Evolutionary conservation across 1,140 invertebrate genomes (phyloP).

Genomic region (Colletes latitarsis): DNA sequence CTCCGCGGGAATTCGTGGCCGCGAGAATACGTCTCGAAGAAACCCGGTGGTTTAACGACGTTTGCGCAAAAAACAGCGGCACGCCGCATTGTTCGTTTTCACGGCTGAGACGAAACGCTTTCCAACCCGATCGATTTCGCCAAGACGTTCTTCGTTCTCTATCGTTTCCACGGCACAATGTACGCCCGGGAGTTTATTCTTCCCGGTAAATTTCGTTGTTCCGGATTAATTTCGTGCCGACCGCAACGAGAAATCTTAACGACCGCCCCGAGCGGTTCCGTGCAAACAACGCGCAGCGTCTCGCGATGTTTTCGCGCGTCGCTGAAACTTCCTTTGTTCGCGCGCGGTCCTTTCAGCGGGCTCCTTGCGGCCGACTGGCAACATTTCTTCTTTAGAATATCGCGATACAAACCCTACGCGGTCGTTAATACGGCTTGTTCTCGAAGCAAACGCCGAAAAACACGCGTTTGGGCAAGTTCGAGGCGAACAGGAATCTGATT

Average conservation of each 20-base stretch:
- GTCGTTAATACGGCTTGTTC: too few species aligned
- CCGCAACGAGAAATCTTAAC: constrained; percentile 30
- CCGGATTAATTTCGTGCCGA: constrained; percentile 20
- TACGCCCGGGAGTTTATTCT: constrained; percentile 12
- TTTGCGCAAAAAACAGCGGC: constrained; percentile 56
- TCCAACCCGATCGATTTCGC: constrained; percentile 1
- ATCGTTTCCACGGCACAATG: constrained; percentile 1
- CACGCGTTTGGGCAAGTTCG: too few species aligned
- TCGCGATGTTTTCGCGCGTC: not conserved
- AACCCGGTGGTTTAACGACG: constrained; percentile 59
- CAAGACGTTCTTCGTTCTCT: constrained; percentile 36
- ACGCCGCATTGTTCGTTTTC: constrained; percentile 37
- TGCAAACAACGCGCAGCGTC: not conserved
- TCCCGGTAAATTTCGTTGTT: constrained; percentile 36
- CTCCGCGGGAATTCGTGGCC: not conserved
- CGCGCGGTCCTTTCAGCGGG: too few species aligned
- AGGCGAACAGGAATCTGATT: too few species aligned
- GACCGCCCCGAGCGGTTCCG: constrained; percentile 1
- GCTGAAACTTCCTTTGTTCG: constrained; percentile 1
- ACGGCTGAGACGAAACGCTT: constrained; percentile 7
- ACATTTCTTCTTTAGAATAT: not conserved
- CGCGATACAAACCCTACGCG: not conserved
- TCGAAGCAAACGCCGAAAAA: too few species aligned
- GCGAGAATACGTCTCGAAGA: not conserved
- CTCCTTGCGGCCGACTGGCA: not conserved